phyloP scores from a whole-genome alignment of 2,888 invertebrate genomes.

The Lottia gigantea region DNA sequence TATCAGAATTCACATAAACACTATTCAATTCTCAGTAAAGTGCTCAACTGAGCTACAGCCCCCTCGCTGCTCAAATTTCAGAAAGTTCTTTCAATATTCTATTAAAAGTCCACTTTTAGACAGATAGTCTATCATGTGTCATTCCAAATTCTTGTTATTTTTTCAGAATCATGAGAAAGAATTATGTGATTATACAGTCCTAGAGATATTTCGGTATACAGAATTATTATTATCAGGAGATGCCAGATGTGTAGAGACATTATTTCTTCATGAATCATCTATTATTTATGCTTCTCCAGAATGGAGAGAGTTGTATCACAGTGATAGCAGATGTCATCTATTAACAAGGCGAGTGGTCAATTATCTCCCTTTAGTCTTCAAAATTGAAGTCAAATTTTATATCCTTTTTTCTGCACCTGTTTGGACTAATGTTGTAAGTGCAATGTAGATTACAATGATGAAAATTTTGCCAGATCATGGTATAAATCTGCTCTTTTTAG shows the following conservation, averaged over 20 bases:
- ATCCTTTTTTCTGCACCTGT: no score
- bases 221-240: slow-evolving; percentile 55
- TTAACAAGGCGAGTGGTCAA: slow-evolving; percentile 26
- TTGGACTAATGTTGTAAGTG: no score
- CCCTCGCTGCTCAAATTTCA: no score
- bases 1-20: no score
- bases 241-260: slow-evolving; percentile 58
- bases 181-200: slow-evolving; percentile 56
- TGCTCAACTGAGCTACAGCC: no score
- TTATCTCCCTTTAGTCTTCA: slow-evolving; percentile 1
- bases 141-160: background rate
- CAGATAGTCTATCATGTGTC: background rate
- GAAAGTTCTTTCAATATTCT: no score
- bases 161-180: slow-evolving; percentile 50
- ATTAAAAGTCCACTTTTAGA: background rate
- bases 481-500: no score
- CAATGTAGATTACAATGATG: no score
- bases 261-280: slow-evolving; percentile 46
- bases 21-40: no score
- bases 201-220: slow-evolving; percentile 54
- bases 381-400: no score
- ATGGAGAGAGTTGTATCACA: slow-evolving; percentile 36
- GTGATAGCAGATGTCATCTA: slow-evolving; percentile 13
- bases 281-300: slow-evolving; percentile 35
- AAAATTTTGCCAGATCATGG: no score